A percentile compares a stretch with the other conserved stretches of the same genome.
phyloP scores from a whole-genome alignment of 2,113 vertebrate genomes.

The Hepsetus odoe region DNA sequence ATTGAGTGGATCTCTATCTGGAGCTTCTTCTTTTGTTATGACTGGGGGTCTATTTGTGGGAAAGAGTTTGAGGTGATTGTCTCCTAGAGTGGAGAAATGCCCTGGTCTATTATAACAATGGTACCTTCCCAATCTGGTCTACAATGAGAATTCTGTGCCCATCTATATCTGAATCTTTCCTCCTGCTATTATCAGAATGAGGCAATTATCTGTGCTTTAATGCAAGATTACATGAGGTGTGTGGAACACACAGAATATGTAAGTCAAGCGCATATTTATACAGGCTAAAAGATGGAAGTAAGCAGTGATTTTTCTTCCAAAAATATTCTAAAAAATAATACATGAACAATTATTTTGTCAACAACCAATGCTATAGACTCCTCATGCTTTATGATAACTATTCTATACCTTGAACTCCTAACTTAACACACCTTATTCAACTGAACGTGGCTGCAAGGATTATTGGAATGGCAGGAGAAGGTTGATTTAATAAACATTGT shows the following conservation, averaged over 20 bases:
- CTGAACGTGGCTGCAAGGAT: too few species aligned
- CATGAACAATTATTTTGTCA: too few species aligned
- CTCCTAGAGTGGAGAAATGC: not conserved
- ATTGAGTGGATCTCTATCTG: constrained; percentile 2
- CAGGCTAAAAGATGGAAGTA: too few species aligned
- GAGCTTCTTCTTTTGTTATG: not conserved
- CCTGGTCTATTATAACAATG: not conserved
- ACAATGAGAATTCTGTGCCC: not conserved
- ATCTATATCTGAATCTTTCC: not conserved
- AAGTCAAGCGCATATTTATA: too few species aligned
- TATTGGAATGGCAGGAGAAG: too few species aligned
- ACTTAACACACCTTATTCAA: too few species aligned
- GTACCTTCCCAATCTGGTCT: not conserved
- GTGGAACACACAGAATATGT: not conserved
- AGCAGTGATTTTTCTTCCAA: too few species aligned
- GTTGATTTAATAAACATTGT: too few species aligned
- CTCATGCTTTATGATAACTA: too few species aligned
- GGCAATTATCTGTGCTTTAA: not conserved
- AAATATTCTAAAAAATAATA: too few species aligned
- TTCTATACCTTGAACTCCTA: too few species aligned
- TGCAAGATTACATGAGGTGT: not conserved
- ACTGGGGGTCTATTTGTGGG: not conserved
- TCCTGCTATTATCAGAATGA: constrained; percentile 13
- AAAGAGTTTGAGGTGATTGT: not conserved
- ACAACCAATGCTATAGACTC: too few species aligned